Base-by-base conservation (phyloP, 2,113 vertebrate genomes). In the Phyllopteryx taeniolatus region DNA sequence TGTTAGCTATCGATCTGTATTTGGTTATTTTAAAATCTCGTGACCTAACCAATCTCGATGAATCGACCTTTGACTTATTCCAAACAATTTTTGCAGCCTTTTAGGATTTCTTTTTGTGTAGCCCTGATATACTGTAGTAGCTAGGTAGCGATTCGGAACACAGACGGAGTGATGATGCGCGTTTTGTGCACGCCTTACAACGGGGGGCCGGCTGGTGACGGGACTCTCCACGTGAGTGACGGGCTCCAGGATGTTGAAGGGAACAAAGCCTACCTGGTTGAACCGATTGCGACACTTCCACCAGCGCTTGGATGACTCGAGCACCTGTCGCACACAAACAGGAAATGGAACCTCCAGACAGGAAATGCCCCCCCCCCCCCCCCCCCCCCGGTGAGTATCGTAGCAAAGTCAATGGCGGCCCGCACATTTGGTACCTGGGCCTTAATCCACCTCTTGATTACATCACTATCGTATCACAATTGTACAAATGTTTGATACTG, bases 261-360 rank as follows among this genome's bases (percentile, higher is more conserved):
- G 94, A 35, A 95, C 91, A 3, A 94, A 95, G 17, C 94, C 94
- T 0, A 94, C 70, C 83, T 95, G 90, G 60, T 89, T 77, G 74
- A 86, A 94, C 20, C 91, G 89, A 81, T 95, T 94, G 1, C 91
- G 88, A 82, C 91, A 92, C 71, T 94, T 95, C 94, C 94, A 95
- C 94, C 94, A 95, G 67, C 92, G 92, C 39, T 94, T 95, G 64
- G 94, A 94, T 0, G 93, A 92, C 70, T 95, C 93, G 0, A 94
- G 56, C 72, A 94, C 94, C 94, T 94, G 89, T 68, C 17, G 10
- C 31, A 20, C 47, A 12, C 67, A 68, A 33, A 35, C 31, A 54
- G 47, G n/a, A 47, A 66, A 46, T 17, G 13, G 22, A 31, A 47
- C n/a, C 35, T 9, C 13, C 15, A 5, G 31, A 56, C 54, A 22